Evolutionary conservation across 2,113 vertebrate species (phyloP), one percentile per base, ranked within the genome.

Genomic region (Ptyas mucosa): DNA sequence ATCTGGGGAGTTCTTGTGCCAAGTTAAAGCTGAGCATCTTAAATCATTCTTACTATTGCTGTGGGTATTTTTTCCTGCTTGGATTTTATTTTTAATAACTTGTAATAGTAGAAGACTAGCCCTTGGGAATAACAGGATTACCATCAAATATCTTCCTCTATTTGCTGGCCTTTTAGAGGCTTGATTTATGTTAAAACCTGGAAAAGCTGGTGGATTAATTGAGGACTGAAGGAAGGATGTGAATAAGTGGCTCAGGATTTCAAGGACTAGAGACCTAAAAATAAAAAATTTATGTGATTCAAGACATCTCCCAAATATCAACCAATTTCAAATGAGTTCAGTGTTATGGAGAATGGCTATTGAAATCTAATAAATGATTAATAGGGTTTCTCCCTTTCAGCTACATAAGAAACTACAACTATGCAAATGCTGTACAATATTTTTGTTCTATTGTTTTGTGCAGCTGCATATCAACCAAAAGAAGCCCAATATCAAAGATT

Each of bases 301-400:
- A 94, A 55, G 8, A 0, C 91, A 96, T 91, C 91, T 92, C 52
- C 15, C 3, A 69, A 94, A 91, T 39, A 93, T 92, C 75, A 94
- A 90, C 93, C 86, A 89, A 89, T 46, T 3, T 2, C 91, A 94
- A 91, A 89, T 94, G 64, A 94, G 88, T 90, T 87, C 86, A 55
- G 90, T 39, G 0, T 6, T 90, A 90, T 51, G 49, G 93, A 49
- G 92, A 95, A 94, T 91, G 93, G 88, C 94, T 96, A 91, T 1
- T 0, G 97, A 96, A 96, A 95, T 91, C 90, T 96, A 96, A 97
- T 96, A 96, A 95, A 93, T 94, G 96, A 96, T 89, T 93, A 96
- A 54, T 75, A 87, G 89, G n/a, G 29, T 58, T 52, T 87, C 4
- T 1, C 15, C 23, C 2, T 26, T 81, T n/a, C 11, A 3, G 18